A percentile compares a stretch with the other conserved stretches of the same genome.
phyloP scores from a whole-genome alignment of 1,140 invertebrate species.

The Zaprionus camerounensis region DNA sequence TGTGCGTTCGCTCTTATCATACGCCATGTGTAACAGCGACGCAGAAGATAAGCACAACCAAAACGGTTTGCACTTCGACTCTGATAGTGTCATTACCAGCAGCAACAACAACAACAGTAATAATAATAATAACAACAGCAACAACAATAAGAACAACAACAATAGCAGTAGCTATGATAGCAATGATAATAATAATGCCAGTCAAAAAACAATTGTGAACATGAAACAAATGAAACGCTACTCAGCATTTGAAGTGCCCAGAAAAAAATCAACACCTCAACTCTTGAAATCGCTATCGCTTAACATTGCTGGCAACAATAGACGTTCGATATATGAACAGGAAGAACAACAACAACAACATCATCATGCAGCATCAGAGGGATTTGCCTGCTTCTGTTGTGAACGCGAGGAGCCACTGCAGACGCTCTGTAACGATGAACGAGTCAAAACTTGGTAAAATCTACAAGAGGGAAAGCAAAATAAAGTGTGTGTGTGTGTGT shows the following conservation, averaged over 20 bases:
- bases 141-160: constrained; percentile 9
- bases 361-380: constrained; percentile 28
- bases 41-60: constrained; percentile 57
- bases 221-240: constrained; percentile 60
- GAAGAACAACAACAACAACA: constrained; percentile 18
- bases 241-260: constrained; percentile 36
- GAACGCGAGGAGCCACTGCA: constrained; percentile 22
- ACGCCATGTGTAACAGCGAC: constrained; percentile 70
- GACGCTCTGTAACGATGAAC: constrained; percentile 15
- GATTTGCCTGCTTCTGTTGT: constrained; percentile 74
- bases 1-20: constrained; percentile 43
- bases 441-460: constrained; percentile 45
- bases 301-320: constrained; percentile 32
- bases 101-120: constrained; percentile 3
- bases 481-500: too few species aligned
- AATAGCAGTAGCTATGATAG: constrained; percentile 5
- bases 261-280: constrained; percentile 44
- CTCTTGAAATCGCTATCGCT: constrained; percentile 65
- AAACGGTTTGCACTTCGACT: constrained; percentile 59
- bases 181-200: constrained; percentile 52
- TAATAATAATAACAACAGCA: not conserved
- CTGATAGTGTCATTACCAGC: constrained; percentile 23
- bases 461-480: not conserved
- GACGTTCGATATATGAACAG: constrained; percentile 18
- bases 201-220: constrained; percentile 38